Base-by-base conservation (phyloP, 92 coral and sea anemone species). In the Epizoanthus rinbou region DNA sequence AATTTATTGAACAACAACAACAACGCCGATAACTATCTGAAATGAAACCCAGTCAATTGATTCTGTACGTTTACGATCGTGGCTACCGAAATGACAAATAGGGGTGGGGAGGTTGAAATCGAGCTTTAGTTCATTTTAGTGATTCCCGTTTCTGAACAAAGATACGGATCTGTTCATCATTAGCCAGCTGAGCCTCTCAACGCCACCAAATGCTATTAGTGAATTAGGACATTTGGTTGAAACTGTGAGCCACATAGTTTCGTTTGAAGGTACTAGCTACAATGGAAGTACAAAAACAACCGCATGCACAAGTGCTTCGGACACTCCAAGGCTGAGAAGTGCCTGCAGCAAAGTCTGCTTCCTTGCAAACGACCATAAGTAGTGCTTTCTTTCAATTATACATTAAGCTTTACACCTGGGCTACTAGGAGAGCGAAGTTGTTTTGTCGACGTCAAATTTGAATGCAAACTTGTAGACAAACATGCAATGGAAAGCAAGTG, bases 401-500 rank as follows among this genome's bases (percentile, higher is more conserved):
- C 50, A 60, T 78, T 64, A 45, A 39, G 33, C 23, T 47, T 58
- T 93, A 90, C 97, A 93, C 97, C 97, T 93, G 97, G 94, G 88
- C 97, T 43, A 72, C 97, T 93, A 93, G 97, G 97, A 93, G 92
- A 83, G 84, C 64, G 53, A 68, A 14, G 33, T 53, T 72, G 76
- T 85, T 79, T 75, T 76, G 68, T 86, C 86, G 78, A 85, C 89
- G 91, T 91, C 82, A 86, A 41, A 70, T 37, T 37, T 64, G 86
- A 84, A 92, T 90, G 86, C 72, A 47, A 84, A 83, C 86, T 83
- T 88, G 88, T 89, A 86, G 58, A 53, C 76, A 68, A 68, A 81
- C 74, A 16, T 56, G 52, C 50, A 53, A 19, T 21, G 33, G 37
- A 15, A 24, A 33, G 37, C 25, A 56, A 17, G 50, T 21, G 25